These are phyloP conservation scores for Vanessa tameamea DNA, from an alignment of 1,140 invertebrate genomes.

Conservation along the genomic window DNA sequence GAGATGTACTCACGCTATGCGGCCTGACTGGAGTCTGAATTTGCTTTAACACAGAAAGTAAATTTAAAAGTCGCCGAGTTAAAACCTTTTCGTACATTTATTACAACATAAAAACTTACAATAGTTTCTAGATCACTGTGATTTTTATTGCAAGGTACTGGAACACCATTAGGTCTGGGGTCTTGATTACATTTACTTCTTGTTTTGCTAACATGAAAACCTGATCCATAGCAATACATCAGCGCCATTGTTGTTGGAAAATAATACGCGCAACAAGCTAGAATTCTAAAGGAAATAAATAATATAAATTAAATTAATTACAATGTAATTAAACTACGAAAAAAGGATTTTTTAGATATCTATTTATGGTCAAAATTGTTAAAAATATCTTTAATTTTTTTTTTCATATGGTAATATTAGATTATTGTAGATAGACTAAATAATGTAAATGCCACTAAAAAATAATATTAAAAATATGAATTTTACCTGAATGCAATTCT, in stretches of 20 bases:
- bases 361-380: neutral
- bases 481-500: constrained; percentile 84
- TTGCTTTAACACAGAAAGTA: constrained; percentile 47
- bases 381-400: too few relatives aligned
- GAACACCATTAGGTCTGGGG: constrained; percentile 65
- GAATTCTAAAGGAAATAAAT: constrained; percentile 81
- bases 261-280: constrained; percentile 92
- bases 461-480: neutral
- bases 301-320: neutral
- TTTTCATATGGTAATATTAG: too few relatives aligned
- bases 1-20: constrained; percentile 88
- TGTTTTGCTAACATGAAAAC: constrained; percentile 91
- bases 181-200: constrained; percentile 83
- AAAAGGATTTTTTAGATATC: neutral
- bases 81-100: neutral
- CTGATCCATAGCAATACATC: constrained; percentile 94
- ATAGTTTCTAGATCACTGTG: constrained; percentile 62
- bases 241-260: constrained; percentile 94
- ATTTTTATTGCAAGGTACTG: constrained; percentile 59
- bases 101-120: constrained; percentile 43
- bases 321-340: neutral
- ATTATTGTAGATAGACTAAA: too few relatives aligned
- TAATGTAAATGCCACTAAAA: neutral
- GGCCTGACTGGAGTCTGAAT: constrained; percentile 84
- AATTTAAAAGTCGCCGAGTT: constrained; percentile 4